Evolutionary conservation across 2,888 invertebrate genomes (phyloP).

Genomic region (Tenthredo livida): DNA sequence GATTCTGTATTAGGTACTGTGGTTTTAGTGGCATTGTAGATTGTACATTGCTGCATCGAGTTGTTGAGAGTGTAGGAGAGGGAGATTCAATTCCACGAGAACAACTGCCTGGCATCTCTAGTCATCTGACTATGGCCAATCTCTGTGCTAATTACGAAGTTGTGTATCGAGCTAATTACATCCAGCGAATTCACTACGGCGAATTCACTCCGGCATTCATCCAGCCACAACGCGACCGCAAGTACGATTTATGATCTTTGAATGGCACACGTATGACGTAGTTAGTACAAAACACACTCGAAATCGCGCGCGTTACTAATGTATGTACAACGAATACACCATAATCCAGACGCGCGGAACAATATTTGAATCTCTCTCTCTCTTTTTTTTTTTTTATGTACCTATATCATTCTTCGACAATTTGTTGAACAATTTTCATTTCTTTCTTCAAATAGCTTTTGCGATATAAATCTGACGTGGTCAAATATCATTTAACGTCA

Average conservation of each 20-base stretch:
- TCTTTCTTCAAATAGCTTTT: neutral
- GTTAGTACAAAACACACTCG: conserved; percentile 32
- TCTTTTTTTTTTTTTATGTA: neutral
- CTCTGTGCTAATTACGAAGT: conserved; percentile 47
- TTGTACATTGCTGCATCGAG: neutral
- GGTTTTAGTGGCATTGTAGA: neutral
- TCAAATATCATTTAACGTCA: neutral
- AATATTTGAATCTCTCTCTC: neutral
- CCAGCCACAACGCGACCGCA: conserved; percentile 28
- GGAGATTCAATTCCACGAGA: conserved; percentile 12
- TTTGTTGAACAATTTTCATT: neutral
- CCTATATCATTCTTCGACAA: neutral
- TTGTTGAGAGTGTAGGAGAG: neutral
- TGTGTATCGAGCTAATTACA: conserved; percentile 48
- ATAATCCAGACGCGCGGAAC: neutral
- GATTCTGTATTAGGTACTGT: neutral
- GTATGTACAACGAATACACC: neutral
- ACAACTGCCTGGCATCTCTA: conserved; percentile 29
- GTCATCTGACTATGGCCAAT: conserved; percentile 33
- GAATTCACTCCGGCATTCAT: conserved; percentile 32
- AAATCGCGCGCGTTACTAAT: conserved; percentile 1
- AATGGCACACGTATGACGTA: conserved; percentile 43
- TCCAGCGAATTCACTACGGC: conserved; percentile 40
- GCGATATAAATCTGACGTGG: neutral
- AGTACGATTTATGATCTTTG: conserved; percentile 46